Conservation (phyloP, 2,113 vertebrate genomes). For the Sebastes schlegelii region DNA sequence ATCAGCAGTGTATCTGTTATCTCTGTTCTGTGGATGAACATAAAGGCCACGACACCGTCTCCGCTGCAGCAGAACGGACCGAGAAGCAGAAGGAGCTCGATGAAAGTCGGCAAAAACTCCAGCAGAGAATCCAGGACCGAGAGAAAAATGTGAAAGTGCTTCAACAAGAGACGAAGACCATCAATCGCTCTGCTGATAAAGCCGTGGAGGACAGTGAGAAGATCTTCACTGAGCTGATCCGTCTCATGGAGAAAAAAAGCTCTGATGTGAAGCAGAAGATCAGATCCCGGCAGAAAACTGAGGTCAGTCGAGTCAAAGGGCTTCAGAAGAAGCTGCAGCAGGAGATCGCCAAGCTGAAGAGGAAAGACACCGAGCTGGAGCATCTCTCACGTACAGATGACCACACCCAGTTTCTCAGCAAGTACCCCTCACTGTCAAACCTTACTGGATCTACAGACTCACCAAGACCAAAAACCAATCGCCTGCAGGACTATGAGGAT, state of each 20-base stretch:
- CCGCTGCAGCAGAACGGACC: background rate
- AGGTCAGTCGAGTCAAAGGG: background rate
- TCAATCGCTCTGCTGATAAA: slow-evolving; percentile 34
- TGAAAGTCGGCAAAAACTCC: background rate
- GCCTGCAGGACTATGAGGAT: background rate
- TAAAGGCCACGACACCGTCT: background rate
- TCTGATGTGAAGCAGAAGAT: slow-evolving; percentile 7
- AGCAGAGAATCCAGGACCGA: background rate
- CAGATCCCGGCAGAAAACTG: background rate
- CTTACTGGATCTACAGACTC: background rate
- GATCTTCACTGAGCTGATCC: slow-evolving; percentile 12
- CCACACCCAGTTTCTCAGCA: slow-evolving; percentile 35
- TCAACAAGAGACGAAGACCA: background rate
- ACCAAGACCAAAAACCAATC: background rate
- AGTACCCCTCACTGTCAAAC: background rate
- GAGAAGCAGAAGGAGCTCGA: background rate
- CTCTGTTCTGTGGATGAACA: slow-evolving; percentile 5
- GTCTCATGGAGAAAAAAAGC: background rate
- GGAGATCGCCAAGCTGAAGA: background rate
- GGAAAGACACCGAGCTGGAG: slow-evolving; percentile 16
- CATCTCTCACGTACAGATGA: slow-evolving; percentile 26
- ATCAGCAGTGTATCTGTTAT: background rate
- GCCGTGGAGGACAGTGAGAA: slow-evolving; percentile 26
- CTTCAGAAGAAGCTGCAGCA: background rate
- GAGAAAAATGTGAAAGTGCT: slow-evolving; percentile 7